Evolutionary conservation across 1,140 invertebrate species (phyloP).

Genomic region (Papilio polyxenes): DNA sequence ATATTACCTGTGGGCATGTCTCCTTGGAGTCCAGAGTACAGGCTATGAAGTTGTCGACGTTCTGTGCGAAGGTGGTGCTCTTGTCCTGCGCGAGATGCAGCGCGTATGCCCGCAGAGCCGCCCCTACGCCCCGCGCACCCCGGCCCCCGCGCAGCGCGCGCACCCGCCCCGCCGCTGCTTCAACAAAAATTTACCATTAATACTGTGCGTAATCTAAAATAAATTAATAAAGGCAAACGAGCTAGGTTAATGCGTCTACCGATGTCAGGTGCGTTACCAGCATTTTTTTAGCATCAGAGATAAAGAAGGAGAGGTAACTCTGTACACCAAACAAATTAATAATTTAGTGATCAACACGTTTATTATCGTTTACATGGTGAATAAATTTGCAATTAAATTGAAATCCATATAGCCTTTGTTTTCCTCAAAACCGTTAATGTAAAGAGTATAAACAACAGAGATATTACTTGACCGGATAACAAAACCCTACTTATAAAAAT

Average conservation of each 20-base stretch:
- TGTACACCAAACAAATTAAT: not conserved
- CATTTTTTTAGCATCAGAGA: not conserved
- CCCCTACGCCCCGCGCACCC: slow-evolving; percentile 83
- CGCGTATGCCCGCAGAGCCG: slow-evolving; percentile 87
- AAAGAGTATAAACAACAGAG: not conserved
- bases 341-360: not conserved
- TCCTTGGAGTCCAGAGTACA: slow-evolving; percentile 96
- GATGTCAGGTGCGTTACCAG: not conserved
- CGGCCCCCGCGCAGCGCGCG: slow-evolving; percentile 82
- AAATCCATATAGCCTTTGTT: not conserved
- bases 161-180: slow-evolving; percentile 86
- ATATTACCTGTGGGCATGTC: slow-evolving; percentile 86
- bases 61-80: slow-evolving; percentile 93
- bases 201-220: not conserved
- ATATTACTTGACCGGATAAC: not conserved
- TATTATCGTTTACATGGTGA: slow-evolving; percentile 75
- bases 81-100: slow-evolving; percentile 91
- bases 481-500: too few relatives aligned
- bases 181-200: slow-evolving; percentile 40
- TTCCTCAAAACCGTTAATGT: not conserved
- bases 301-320: not conserved
- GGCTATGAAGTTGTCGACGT: slow-evolving; percentile 96
- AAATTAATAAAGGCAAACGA: not conserved
- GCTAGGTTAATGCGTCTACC: not conserved
- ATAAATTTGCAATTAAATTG: not conserved